These are phyloP conservation scores for Diorhabda elongata DNA, from an alignment of 1,140 invertebrate genomes.

Conservation along the genomic window DNA sequence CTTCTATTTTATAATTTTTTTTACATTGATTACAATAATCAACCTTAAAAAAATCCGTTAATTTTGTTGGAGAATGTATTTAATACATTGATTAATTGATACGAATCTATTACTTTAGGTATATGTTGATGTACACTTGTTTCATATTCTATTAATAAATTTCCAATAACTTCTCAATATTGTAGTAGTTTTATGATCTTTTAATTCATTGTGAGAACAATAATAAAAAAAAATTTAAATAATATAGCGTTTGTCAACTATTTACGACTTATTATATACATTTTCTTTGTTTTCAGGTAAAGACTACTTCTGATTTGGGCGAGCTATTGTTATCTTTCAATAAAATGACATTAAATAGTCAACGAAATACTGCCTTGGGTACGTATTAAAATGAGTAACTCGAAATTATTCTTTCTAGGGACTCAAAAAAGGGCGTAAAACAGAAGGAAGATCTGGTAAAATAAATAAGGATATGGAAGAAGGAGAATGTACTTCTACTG, in stretches of 20 bases:
- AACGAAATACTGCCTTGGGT: slow-evolving; percentile 50
- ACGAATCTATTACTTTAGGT: too few species aligned
- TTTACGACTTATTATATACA: neutral
- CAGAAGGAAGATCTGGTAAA: slow-evolving; percentile 25
- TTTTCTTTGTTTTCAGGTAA: slow-evolving; percentile 39
- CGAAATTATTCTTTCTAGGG: slow-evolving; percentile 49
- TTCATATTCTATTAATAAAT: too few species aligned
- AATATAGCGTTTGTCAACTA: neutral
- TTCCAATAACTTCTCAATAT: too few species aligned
- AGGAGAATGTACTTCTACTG: slow-evolving; percentile 60
- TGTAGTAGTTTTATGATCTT: neutral
- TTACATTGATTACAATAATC: too few species aligned
- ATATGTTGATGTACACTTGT: too few species aligned
- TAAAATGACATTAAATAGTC: slow-evolving; percentile 50
- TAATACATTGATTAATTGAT: too few species aligned
- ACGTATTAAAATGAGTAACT: slow-evolving; percentile 50
- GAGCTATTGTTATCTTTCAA: slow-evolving; percentile 46
- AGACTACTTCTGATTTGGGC: slow-evolving; percentile 43
- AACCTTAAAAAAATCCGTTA: too few species aligned
- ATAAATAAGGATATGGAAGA: slow-evolving; percentile 53
- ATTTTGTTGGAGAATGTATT: too few species aligned
- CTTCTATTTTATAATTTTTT: too few species aligned
- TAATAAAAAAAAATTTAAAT: neutral
- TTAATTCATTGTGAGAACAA: neutral
- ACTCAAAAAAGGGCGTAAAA: slow-evolving; percentile 35